Evolutionary conservation across 2,888 invertebrate species (phyloP), one percentile per base, ranked within the genome.

Genomic region (Sericinus montela): DNA sequence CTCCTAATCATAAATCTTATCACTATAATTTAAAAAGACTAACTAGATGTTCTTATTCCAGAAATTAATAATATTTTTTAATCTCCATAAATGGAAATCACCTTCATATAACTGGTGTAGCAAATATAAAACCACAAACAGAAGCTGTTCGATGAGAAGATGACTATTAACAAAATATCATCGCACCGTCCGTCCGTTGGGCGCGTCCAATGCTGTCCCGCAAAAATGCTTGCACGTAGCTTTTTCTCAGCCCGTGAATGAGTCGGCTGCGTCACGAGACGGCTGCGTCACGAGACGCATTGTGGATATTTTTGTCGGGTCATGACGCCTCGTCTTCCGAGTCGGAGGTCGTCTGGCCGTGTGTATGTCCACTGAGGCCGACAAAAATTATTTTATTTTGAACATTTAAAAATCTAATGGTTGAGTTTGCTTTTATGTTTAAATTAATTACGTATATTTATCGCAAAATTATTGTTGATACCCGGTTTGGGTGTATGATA

Each of bases 171-270:
- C 41, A 48, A 44, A 52, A 39, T n/a, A n/a, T 46, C 34, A 16
- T 14, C 30, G 48, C 19, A 41, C 40, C 34, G 55, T 55, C 52
- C 38, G 36, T 56, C 55, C 51, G 58, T 51, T 54, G 57, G 58
- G 57, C 62, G 59, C 53, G 59, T 52, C 57, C 47, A 66, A 58
- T 62, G 25, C 8, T 11, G 59, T 55, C 56, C 63, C 62, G 76
- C 75, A 65, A 73, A 77, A 80, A 81, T 79, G 62, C 72, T 73
- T 73, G 68, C 83, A 79, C 84, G 85, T 80, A 77, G 65, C 61
- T 52, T 65, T 67, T 80, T 82, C 83, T 75, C 81, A 76, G 69
- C 63, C 81, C n/a, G 11, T 32, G 80, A 83, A 81, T 80, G 81
- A 69, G 67, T 57, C 53, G 58, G 62, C 56, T 53, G 53, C 53